Evolutionary conservation across 37 sponge, comb jelly and placozoan genomes (phyloP).

Genomic region (Chondrosia reniformis): DNA sequence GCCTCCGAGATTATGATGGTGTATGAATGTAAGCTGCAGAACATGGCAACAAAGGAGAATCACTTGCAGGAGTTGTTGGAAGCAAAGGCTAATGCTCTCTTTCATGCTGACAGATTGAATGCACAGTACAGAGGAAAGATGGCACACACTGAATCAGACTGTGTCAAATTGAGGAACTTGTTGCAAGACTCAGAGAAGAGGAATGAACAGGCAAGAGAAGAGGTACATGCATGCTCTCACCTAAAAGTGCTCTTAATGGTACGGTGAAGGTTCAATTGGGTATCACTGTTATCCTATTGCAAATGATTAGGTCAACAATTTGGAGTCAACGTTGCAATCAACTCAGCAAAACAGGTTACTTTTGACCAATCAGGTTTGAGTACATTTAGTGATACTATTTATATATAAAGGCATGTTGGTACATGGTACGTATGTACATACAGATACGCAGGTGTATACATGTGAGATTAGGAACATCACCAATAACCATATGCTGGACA

Average conservation of each 20-base stretch:
- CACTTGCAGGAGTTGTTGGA: constrained; percentile 67
- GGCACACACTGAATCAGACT: constrained; percentile 45
- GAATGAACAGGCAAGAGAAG: constrained; percentile 29
- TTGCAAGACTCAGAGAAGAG: constrained; percentile 48
- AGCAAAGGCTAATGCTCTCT: constrained; percentile 60
- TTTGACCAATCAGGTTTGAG: constrained; percentile 2
- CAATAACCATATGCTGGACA: neutral
- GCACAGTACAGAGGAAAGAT: constrained; percentile 41
- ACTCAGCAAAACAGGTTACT: neutral
- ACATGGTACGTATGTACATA: constrained; percentile 2
- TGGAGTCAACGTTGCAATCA: neutral
- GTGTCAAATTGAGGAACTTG: neutral
- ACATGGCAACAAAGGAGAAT: constrained; percentile 50
- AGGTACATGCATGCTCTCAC: constrained; percentile 15
- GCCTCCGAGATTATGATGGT: constrained; percentile 53
- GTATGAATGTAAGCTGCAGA: constrained; percentile 60
- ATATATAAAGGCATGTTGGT: neutral
- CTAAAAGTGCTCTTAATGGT: neutral
- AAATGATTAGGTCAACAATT: neutral
- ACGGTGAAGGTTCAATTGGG: neutral
- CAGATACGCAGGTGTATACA: neutral
- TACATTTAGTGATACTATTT: neutral
- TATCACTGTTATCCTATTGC: neutral
- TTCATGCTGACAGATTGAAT: constrained; percentile 59
- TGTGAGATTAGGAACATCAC: neutral